Conservation (phyloP, 2,888 invertebrate species). For the Platycnemis pennipes region DNA sequence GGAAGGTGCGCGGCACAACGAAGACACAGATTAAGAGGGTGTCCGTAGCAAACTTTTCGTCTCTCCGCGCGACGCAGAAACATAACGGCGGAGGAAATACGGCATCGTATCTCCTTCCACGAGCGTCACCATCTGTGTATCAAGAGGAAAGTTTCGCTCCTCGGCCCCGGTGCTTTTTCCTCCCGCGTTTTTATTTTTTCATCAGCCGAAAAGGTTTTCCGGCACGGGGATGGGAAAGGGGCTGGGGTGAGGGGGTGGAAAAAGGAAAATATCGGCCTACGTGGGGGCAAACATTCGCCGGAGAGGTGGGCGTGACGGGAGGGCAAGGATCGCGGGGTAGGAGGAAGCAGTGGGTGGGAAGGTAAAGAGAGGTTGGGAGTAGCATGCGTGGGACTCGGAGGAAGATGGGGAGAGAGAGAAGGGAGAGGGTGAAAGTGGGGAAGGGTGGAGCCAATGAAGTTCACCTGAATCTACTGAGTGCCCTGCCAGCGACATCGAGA, state of each 20-base stretch:
- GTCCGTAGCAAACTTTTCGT: constrained; percentile 48
- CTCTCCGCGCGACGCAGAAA: neutral
- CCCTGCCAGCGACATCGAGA: too few relatives aligned
- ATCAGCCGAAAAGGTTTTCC: constrained; percentile 28
- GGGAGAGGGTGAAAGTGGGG: neutral
- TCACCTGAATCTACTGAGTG: too few relatives aligned
- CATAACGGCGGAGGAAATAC: constrained; percentile 21
- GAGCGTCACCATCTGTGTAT: constrained; percentile 53
- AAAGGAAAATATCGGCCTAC: constrained; percentile 37
- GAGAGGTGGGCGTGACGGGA: neutral
- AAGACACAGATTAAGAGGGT: constrained; percentile 45
- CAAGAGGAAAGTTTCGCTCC: constrained; percentile 28
- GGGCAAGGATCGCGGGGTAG: neutral
- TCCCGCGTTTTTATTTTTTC: constrained; percentile 59
- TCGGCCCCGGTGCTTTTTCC: neutral
- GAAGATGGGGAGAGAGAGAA: neutral
- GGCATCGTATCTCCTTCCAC: constrained; percentile 38
- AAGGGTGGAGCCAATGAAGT: neutral
- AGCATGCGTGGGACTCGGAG: neutral
- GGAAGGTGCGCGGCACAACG: constrained; percentile 36
- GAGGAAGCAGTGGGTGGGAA: neutral
- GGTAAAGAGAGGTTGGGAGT: neutral
- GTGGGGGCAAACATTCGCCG: constrained; percentile 20
- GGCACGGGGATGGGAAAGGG: neutral
- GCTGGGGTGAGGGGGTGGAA: neutral